A percentile compares a stretch with the other conserved stretches of the same genome.
Evolutionary conservation across 2,888 invertebrate genomes (phyloP).

Genomic region (Pyrgus malvae): DNA sequence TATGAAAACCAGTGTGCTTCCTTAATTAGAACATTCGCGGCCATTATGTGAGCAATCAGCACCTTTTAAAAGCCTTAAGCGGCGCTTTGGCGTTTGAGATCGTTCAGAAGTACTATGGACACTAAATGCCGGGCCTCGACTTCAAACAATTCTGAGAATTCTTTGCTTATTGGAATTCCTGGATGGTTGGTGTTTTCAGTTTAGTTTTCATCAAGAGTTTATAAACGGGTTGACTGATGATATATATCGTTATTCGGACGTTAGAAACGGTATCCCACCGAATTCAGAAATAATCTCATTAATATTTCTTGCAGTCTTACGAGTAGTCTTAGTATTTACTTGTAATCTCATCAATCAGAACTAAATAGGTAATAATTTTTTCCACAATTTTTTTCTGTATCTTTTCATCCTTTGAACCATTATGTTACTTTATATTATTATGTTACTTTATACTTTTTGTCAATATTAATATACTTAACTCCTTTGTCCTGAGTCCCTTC

Average conservation of each 20-base stretch:
- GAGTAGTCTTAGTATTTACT: too few species aligned
- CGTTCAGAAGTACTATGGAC: slow-evolving; percentile 8
- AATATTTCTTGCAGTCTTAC: too few species aligned
- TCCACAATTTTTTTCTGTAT: too few species aligned
- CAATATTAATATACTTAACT: too few species aligned
- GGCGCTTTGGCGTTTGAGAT: slow-evolving; percentile 11
- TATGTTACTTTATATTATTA: too few species aligned
- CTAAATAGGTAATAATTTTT: too few species aligned
- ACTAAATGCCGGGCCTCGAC: slow-evolving; percentile 22
- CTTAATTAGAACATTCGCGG: slow-evolving; percentile 22
- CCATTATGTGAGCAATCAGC: slow-evolving; percentile 23
- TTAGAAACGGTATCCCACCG: too few species aligned
- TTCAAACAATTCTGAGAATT: slow-evolving; percentile 39
- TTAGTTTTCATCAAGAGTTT: not conserved
- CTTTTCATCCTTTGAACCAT: too few species aligned
- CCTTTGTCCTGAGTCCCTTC: too few species aligned
- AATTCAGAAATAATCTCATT: too few species aligned
- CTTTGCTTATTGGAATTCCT: slow-evolving; percentile 10
- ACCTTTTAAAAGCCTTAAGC: slow-evolving; percentile 28
- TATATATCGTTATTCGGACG: not conserved
- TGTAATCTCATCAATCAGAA: too few species aligned
- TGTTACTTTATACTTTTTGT: too few species aligned
- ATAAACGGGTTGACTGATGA: not conserved
- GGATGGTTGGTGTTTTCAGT: not conserved
- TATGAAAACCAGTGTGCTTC: slow-evolving; percentile 2